A percentile compares a stretch with the other conserved stretches of the same genome.
Evolutionary conservation across 2,797 vertebrate species (phyloP).

Genomic region (Periophthalmus magnuspinnatus): DNA sequence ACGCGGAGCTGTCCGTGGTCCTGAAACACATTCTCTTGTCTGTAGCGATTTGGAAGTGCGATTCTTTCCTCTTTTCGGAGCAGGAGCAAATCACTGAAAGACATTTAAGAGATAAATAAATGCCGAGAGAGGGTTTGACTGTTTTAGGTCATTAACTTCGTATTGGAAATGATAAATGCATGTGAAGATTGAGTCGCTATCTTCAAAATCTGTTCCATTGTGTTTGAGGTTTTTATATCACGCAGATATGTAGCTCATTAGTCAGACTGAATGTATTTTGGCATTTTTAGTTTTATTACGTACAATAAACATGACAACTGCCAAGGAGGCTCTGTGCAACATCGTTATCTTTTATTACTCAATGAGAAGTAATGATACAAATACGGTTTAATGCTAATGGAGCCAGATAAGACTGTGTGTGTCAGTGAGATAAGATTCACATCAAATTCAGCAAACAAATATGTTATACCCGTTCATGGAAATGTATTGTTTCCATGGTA

Average conservation of each 20-base stretch:
- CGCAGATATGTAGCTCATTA: slow-evolving; percentile 21
- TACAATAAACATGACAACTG: slow-evolving; percentile 11
- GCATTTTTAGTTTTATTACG: slow-evolving; percentile 18
- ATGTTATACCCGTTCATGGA: no score
- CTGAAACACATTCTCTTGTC: background rate
- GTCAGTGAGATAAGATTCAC: background rate
- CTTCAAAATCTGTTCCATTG: slow-evolving; percentile 24
- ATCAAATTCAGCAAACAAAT: background rate
- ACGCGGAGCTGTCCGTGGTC: background rate
- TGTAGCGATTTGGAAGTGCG: background rate
- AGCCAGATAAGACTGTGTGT: background rate
- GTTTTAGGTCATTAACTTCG: slow-evolving; percentile 63
- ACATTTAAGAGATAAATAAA: slow-evolving; percentile 41
- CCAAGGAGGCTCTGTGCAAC: background rate
- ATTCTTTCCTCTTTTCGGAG: background rate
- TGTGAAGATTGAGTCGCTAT: slow-evolving; percentile 42
- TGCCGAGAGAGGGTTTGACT: slow-evolving; percentile 23
- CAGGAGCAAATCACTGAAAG: slow-evolving; percentile 25
- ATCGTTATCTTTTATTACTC: slow-evolving; percentile 8
- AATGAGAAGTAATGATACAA: slow-evolving; percentile 1
- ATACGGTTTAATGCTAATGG: background rate
- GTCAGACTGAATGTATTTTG: slow-evolving; percentile 21
- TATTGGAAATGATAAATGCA: slow-evolving; percentile 43
- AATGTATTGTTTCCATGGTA: no score
- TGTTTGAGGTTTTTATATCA: slow-evolving; percentile 18